phyloP scores from a whole-genome alignment of 2,113 vertebrate genomes.

The Junco hyemalis region DNA sequence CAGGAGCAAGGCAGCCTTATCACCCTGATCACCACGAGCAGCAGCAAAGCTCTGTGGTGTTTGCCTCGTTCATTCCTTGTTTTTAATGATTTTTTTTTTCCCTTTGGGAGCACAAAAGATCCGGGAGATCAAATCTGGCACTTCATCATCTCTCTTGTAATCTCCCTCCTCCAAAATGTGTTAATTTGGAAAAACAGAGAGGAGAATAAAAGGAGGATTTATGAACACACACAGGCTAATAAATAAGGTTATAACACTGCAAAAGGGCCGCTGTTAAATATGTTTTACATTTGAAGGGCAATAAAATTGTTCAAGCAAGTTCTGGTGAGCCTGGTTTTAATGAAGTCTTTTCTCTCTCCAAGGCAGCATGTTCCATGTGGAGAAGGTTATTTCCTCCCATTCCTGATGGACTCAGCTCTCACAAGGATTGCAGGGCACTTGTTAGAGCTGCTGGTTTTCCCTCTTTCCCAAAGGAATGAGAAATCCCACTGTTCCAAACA shows the following conservation, averaged over 20 bases:
- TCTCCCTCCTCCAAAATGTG: slow-evolving; percentile 25
- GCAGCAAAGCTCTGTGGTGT: background rate
- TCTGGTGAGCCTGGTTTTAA: slow-evolving; percentile 45
- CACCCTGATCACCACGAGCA: background rate
- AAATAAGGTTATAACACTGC: slow-evolving; percentile 37
- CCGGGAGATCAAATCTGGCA: background rate
- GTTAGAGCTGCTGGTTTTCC: background rate
- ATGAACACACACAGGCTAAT: slow-evolving; percentile 44
- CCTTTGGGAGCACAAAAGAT: background rate
- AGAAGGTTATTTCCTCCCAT: background rate
- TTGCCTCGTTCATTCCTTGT: background rate
- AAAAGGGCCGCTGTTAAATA: slow-evolving; percentile 32
- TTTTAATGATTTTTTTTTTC: background rate
- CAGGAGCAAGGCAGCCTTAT: background rate
- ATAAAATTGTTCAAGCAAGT: slow-evolving; percentile 38
- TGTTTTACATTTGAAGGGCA: slow-evolving; percentile 62
- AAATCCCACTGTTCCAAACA: background rate
- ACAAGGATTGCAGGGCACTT: background rate
- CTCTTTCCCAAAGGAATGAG: background rate
- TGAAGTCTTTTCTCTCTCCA: slow-evolving; percentile 33
- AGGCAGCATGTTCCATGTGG: background rate
- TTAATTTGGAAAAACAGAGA: slow-evolving; percentile 59
- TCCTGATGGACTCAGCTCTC: background rate
- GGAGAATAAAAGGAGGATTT: slow-evolving; percentile 50
- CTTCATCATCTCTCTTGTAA: slow-evolving; percentile 29